Evolutionary conservation across 2,113 vertebrate species (phyloP).

Genomic region (Ibidorhyncha struthersii): DNA sequence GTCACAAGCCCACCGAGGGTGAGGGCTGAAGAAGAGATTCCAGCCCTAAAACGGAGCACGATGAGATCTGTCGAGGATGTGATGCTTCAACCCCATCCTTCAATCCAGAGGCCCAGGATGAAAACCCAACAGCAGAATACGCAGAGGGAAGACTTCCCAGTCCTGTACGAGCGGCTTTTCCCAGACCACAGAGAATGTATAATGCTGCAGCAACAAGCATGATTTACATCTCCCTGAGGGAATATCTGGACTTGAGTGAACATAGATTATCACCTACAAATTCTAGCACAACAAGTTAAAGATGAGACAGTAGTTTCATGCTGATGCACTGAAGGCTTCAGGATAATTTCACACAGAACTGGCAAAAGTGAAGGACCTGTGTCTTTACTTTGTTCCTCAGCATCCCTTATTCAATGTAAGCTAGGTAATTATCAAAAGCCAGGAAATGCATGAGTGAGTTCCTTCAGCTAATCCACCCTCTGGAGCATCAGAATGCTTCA

Average conservation of each 20-base stretch:
- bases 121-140: neutral
- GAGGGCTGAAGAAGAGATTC: neutral
- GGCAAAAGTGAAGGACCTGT: neutral
- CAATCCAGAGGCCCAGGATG: neutral
- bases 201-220: neutral
- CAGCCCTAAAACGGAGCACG: neutral
- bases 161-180: neutral
- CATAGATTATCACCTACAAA: neutral
- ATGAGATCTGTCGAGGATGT: neutral
- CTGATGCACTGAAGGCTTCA: neutral
- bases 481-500: slow-evolving; percentile 7
- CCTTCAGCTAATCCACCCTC: slow-evolving; percentile 11
- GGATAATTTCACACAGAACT: slow-evolving; percentile 18
- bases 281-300: neutral
- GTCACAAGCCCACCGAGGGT: neutral
- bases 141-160: neutral
- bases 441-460: slow-evolving; percentile 10
- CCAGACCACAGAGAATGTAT: neutral
- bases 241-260: neutral
- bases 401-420: neutral
- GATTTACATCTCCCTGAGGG: neutral
- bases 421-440: slow-evolving; percentile 16
- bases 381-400: neutral
- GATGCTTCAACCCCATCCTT: neutral
- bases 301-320: neutral